Base-by-base conservation (phyloP, 2,113 vertebrate genomes). In the Urocolius indicus region DNA sequence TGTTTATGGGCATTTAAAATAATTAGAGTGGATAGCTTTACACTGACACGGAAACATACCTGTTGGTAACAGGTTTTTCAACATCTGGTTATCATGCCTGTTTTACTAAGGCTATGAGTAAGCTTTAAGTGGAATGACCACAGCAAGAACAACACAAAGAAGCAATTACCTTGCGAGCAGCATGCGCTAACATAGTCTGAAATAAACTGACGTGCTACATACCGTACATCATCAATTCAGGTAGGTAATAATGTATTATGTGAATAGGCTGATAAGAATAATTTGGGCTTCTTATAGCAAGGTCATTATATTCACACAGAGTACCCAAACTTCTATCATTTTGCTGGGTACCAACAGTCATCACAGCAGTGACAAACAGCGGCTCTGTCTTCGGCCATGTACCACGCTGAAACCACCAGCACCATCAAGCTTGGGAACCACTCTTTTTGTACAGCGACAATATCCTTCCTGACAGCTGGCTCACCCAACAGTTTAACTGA, bases 101-200 rank as follows among this genome's bases (percentile, higher is more conserved):
- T 78, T 91, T 81, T 66, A 96, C 59, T 66, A 66, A 95, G 96
- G 91, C 93, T 97, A 63, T 97, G 96, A 97, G 88, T 95, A 97
- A 97, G 82, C 84, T 77, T 32, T 71, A 86, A 85, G 63, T 94
- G 59, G 46, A 77, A 90, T 76, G 76, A 87, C 55, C 75, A 72
- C 7, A 51, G 74, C 48, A 61, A 75, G 71, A 89, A 87, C 57
- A 65, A 78, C 0, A 2, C 66, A 68, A n/a, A 63, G 57, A n/a
- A 91, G 94, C 86, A 81, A 89, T 89, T 94, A 80, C 22, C 54
- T 5, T 75, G 76, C 55, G 79, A 72, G 49, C 49, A 82, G 30
- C 41, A 21, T 11, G 62, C 24, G 18, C 49, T 16, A 79, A 76
- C 24, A 27, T 4, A 15, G n/a, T 68, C 63, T 63, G 78, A 87